Evolutionary conservation across 2,888 invertebrate species (phyloP), one percentile per base, ranked within the genome.

Genomic region (Ophion slaviceki): DNA sequence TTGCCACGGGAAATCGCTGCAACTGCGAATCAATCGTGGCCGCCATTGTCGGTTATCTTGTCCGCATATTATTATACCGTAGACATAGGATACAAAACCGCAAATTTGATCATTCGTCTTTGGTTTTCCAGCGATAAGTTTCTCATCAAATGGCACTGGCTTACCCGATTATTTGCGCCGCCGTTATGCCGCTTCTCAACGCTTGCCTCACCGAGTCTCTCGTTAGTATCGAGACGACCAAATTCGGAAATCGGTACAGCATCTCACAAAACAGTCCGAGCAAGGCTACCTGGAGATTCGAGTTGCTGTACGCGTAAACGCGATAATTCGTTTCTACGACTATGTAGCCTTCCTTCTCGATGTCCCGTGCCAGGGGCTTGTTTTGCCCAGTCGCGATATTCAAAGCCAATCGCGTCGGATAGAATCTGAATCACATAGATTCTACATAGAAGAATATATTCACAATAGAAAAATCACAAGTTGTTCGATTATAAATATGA

Each of bases 251-350:
- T 92, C 99, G 97, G 94, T 98, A 99, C 80, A 98, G 95, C 91
- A 99, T 96, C 94, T 99, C 98, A 24, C 98, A 98, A 94, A 99
- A 99, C 4, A 99, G 95, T 0, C 98, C 98, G 45, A 99, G 95
- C 86, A 99, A 95, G 17, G 99, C 98, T 64, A 99, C 97, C 95
- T 99, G 98, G 82, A 99, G 95, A 91, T 97, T 97, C 85, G 97
- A 97, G 94, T 97, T 97, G 64, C 99, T 99, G 94, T 99, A 99
- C 0, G 99, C 99, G 94, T 99, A 99, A 17, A 99, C 96, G 90
- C 98, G 95, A 93, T 97, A 97, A 95, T 99, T 99, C 76, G 99
- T 99, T 95, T 99, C 99, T 32, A 99, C 98, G 70, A 99, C 95
- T 89, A 99, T 97, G 94, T 98, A 98, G 17, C 99, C 98, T 87